These are phyloP conservation scores for Austrolebias charrua DNA, from an alignment of 2,797 vertebrate genomes.

Conservation along the genomic window DNA sequence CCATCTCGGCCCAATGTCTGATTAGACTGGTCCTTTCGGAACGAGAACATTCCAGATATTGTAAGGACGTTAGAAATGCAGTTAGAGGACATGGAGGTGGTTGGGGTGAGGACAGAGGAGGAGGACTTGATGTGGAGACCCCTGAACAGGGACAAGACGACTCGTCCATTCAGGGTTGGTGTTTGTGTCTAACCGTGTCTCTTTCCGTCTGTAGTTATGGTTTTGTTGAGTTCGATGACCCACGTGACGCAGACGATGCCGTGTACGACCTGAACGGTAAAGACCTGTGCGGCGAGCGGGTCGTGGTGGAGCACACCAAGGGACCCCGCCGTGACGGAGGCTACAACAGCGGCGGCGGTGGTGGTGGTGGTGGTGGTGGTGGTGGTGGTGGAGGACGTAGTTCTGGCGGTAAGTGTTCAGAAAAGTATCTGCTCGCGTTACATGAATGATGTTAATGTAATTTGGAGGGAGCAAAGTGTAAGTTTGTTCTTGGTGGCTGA, in stretches of 20 bases:
- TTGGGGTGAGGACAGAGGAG: no score
- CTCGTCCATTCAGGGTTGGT: no score
- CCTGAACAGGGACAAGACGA: no score
- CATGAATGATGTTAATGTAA: conserved; percentile 25
- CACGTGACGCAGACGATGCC: conserved; percentile 94
- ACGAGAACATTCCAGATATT: no score
- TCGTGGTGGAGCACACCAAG: conserved; percentile 96
- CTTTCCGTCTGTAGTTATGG: conserved; percentile 82
- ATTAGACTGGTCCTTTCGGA: no score
- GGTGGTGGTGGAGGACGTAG: no score
- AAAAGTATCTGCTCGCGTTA: background rate
- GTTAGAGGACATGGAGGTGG: no score
- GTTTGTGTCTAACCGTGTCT: background rate
- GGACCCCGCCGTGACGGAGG: conserved; percentile 91
- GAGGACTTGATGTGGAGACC: no score
- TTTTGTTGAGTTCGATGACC: conserved; percentile 96
- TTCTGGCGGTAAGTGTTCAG: conserved; percentile 86
- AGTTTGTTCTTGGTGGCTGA: conserved; percentile 71
- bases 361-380: no score
- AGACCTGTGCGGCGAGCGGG: conserved; percentile 94
- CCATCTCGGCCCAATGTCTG: no score
- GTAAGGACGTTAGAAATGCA: no score
- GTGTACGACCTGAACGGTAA: conserved; percentile 97
- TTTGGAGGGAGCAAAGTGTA: conserved; percentile 19
- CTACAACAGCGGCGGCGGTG: conserved; percentile 82